phyloP scores from a whole-genome alignment of 2,113 vertebrate species.

The Bos indicus region DNA sequence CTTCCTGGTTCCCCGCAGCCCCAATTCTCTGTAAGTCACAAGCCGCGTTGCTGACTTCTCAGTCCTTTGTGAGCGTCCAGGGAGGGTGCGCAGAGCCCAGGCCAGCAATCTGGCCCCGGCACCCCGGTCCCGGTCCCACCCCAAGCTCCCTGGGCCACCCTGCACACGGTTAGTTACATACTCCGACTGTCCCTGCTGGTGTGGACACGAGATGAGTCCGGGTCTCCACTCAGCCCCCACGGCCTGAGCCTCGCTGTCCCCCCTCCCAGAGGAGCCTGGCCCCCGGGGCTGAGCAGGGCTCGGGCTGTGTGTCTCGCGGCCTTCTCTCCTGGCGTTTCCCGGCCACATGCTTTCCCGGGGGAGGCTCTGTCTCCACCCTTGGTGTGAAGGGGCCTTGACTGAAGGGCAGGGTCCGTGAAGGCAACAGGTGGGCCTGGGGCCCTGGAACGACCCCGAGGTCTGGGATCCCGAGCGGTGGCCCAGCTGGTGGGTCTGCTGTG shows the following conservation, averaged over 20 bases:
- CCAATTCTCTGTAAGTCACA: neutral
- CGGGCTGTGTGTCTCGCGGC: accelerated
- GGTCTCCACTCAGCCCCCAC: neutral
- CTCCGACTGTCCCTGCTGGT: neutral
- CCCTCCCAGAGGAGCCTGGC: neutral
- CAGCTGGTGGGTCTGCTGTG: neutral
- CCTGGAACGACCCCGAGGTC: neutral
- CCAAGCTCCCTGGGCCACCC: neutral
- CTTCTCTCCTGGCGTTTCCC: neutral
- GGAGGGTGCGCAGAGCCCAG: accelerated
- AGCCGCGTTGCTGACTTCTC: neutral
- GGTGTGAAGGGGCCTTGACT: neutral
- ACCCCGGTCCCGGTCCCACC: neutral
- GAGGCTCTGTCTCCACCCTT: neutral
- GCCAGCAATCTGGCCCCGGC: no score
- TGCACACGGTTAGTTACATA: neutral
- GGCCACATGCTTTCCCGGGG: neutral
- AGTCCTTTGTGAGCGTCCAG: neutral
- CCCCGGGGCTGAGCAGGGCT: neutral
- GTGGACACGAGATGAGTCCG: neutral
- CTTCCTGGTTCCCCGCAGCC: neutral
- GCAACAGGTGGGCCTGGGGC: neutral
- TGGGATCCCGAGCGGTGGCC: neutral
- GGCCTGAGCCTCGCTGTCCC: neutral
- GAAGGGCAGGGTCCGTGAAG: neutral